These are phyloP conservation scores for Sebastes jordani DNA, from an alignment of 2,797 vertebrate species.

Conservation along the genomic window DNA sequence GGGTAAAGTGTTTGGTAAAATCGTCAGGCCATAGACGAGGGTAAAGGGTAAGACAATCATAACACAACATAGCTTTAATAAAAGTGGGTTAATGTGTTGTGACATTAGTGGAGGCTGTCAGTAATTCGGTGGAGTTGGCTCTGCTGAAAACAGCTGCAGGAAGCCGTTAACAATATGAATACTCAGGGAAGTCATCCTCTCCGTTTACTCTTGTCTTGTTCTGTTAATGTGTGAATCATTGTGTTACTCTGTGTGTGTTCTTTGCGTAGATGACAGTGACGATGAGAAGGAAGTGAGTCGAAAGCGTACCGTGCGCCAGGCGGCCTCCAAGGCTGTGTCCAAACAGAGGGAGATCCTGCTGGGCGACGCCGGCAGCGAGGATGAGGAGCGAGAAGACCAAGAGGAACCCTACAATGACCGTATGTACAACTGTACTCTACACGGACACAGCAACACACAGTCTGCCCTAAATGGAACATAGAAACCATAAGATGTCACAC, in stretches of 20 bases:
- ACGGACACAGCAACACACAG: not conserved
- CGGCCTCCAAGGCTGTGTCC: constrained; percentile 96
- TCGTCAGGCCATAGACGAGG: too few species aligned
- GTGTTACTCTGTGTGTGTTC: not conserved
- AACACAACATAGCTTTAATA: not conserved
- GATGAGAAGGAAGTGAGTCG: constrained; percentile 95
- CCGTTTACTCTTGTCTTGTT: not conserved
- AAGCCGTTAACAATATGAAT: not conserved
- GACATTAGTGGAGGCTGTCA: not conserved
- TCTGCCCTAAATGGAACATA: too few species aligned
- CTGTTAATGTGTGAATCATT: not conserved
- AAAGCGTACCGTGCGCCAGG: constrained; percentile 95
- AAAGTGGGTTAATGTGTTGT: not conserved
- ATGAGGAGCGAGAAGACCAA: constrained; percentile 93
- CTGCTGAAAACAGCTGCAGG: not conserved
- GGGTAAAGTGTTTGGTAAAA: too few species aligned
- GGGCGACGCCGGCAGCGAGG: constrained; percentile 94
- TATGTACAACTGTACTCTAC: constrained; percentile 73
- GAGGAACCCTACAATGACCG: constrained; percentile 91
- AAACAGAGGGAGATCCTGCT: constrained; percentile 98
- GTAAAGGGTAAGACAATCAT: too few species aligned
- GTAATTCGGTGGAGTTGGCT: not conserved
- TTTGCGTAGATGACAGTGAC: constrained; percentile 89
- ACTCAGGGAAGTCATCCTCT: not conserved
- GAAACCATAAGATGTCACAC: not conserved